Base-by-base conservation (phyloP, 2,113 vertebrate genomes). In the Chaetodon auriga region DNA sequence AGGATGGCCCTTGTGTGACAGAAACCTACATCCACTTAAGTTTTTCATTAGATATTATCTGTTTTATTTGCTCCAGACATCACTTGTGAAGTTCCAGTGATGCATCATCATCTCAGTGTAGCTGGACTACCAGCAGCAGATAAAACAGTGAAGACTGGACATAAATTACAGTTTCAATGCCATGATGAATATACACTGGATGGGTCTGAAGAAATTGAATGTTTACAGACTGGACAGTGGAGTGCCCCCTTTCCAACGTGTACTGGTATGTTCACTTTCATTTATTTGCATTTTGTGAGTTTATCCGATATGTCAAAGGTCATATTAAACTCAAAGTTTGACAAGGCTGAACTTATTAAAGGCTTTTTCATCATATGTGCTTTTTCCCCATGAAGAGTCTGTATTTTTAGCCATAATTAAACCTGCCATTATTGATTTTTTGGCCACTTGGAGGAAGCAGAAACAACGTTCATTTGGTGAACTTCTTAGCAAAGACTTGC, bases 151-250 rank as follows among this genome's bases (percentile, higher is more conserved):
- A 82, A 75, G 30, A 90, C 81, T 90, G 96, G 96, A 65, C 92
- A 96, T 3, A 93, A 77, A 19, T 14, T 97, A 25, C 80, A 35
- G 9, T 97, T 98, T 92, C 74, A 90, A 19, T 97, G 97, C 23
- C 66, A 90, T 2, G 0, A 58, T 49, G 78, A 73, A 0, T 66
- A 93, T 74, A 84, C 0, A 21, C 45, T 96, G n/a, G 21, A 89
- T 1, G 96, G 95, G 12, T 15, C 74, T n/a, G 30, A 61, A 61
- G 91, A 96, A 87, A 86, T 96, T 0, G 23, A 92, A 65, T 98
- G 97, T 58, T 90, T 93, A 46, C 19, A 84, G 45, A 51, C 86
- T 49, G 96, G 96, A 63, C 0, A 51, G 7, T 97, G 97, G 97
- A 95, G 75, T 86, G 46, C 1, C 0, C 14, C 79, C 0, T 92